Evolutionary conservation across 2,888 invertebrate genomes (phyloP), one percentile per base, ranked within the genome.

Genomic region (Dryobotodes eremita): DNA sequence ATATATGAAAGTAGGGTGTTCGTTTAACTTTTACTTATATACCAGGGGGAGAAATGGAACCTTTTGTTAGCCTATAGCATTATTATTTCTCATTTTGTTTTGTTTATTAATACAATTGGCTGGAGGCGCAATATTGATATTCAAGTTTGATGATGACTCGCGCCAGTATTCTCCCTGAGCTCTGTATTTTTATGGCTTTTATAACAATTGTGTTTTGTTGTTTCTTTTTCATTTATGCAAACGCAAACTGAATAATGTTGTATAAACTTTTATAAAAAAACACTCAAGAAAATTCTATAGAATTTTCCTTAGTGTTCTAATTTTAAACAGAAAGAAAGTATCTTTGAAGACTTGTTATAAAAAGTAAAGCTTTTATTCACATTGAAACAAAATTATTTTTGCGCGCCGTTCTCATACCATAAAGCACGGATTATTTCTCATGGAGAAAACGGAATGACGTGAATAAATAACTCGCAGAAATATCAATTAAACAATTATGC

Each of bases 401-500:
- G 79, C 76, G 79, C 70, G 36, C 75, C 59, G 80, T 90, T 85
- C 87, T 89, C 87, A 88, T 85, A 89, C 91, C 95, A 95, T 96
- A 96, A 93, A 90, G 94, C 95, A 95, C 95, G 90, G 92, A 89
- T 90, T 90, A 85, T 93, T 95, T 95, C 96, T 95, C 95, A 94
- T 95, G 95, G 94, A 93, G 94, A 95, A 89, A 94, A 94, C 91
- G 92, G 91, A 96, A 96, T 96, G 96, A 97, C 94, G 96, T 96
- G 95, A 96, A 97, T 96, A 97, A 97, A 97, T 97, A 97, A 97
- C 97, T 96, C 90, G 95, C 94, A 96, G 96, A 96, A 97, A 97
- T 97, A 97, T 97, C 97, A 97, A 97, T 97, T 97, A 97, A 97
- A 97, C 96, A 97, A 97, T 97, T 97, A 97, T 96, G 95, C 94